Evolutionary conservation across 2,888 invertebrate species (phyloP).

Genomic region (Drosophila paracracens): DNA sequence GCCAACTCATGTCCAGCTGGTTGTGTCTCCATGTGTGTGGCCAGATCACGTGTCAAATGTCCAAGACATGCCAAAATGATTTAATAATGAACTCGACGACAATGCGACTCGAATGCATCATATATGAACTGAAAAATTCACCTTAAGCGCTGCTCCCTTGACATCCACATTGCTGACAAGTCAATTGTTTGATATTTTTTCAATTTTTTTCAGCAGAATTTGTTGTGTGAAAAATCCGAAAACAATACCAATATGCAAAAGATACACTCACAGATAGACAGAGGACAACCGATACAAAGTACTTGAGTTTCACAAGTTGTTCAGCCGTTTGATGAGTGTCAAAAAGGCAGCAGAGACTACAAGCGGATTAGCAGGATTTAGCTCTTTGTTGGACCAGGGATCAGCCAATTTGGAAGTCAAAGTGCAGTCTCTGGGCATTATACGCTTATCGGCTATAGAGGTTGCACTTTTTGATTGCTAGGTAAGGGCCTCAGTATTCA

Average conservation of each 20-base stretch:
- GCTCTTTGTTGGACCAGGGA: constrained; percentile 60
- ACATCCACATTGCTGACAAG: constrained; percentile 72
- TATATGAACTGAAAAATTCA: constrained; percentile 53
- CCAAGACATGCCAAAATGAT: constrained; percentile 54
- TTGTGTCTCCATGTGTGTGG: constrained; percentile 58
- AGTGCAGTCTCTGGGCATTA: constrained; percentile 70
- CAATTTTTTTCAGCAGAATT: constrained; percentile 60
- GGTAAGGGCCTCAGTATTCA: constrained; percentile 7
- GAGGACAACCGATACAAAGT: constrained; percentile 16
- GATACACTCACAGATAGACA: constrained; percentile 38
- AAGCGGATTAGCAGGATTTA: constrained; percentile 77
- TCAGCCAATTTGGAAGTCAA: constrained; percentile 79
- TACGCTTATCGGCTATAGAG: constrained; percentile 63
- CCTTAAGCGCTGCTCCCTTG: constrained; percentile 65
- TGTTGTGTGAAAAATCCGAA: constrained; percentile 47
- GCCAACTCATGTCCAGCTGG: constrained; percentile 74
- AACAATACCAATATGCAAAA: constrained; percentile 68
- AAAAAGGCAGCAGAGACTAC: constrained; percentile 72
- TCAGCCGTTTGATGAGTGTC: constrained; percentile 74
- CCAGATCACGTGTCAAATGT: constrained; percentile 70
- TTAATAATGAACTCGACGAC: constrained; percentile 76
- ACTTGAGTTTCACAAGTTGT: constrained; percentile 62
- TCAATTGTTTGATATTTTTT: constrained; percentile 63
- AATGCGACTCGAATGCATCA: constrained; percentile 49
- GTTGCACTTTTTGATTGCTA: constrained; percentile 56